A percentile compares a stretch with the other conserved stretches of the same genome.
These are phyloP conservation scores for Drosophila melanosoma DNA, from an alignment of 2,888 invertebrate species.

Conservation along the genomic window DNA sequence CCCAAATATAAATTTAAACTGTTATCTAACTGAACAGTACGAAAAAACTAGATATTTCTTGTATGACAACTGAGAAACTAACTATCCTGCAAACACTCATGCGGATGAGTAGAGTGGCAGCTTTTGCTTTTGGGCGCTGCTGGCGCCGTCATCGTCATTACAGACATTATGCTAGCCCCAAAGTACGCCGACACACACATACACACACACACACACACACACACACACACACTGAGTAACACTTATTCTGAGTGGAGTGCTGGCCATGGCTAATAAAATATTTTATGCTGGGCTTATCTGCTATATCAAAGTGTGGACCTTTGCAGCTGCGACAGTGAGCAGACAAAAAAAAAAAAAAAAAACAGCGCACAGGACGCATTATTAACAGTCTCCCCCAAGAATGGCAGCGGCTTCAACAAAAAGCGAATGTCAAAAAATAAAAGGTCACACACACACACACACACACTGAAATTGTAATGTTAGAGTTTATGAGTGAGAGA, in stretches of 20 bases:
- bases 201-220: slow-evolving; percentile 1
- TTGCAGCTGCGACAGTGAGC: slow-evolving; percentile 62
- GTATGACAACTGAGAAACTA: background rate
- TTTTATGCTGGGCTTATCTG: slow-evolving; percentile 77
- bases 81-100: slow-evolving; percentile 43
- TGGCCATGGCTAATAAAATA: slow-evolving; percentile 73
- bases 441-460: slow-evolving; percentile 50
- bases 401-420: slow-evolving; percentile 61
- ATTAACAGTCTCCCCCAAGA: slow-evolving; percentile 66
- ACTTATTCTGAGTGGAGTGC: slow-evolving; percentile 30
- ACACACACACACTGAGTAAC: background rate
- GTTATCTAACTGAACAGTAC: background rate
- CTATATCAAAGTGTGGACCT: slow-evolving; percentile 68
- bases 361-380: slow-evolving; percentile 61
- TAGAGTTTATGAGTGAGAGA: slow-evolving; percentile 72
- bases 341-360: slow-evolving; percentile 38
- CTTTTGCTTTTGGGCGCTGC: slow-evolving; percentile 54
- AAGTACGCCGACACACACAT: background rate
- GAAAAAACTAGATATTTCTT: background rate
- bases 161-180: slow-evolving; percentile 40
- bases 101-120: slow-evolving; percentile 56
- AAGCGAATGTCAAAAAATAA: slow-evolving; percentile 68
- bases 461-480: slow-evolving; percentile 54
- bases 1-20: background rate
- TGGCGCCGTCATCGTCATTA: slow-evolving; percentile 63